Evolutionary conservation across 30 jellyfish, hydroid and myxozoan genomes (phyloP).

Genomic region (Phacellophora camtschatica): DNA sequence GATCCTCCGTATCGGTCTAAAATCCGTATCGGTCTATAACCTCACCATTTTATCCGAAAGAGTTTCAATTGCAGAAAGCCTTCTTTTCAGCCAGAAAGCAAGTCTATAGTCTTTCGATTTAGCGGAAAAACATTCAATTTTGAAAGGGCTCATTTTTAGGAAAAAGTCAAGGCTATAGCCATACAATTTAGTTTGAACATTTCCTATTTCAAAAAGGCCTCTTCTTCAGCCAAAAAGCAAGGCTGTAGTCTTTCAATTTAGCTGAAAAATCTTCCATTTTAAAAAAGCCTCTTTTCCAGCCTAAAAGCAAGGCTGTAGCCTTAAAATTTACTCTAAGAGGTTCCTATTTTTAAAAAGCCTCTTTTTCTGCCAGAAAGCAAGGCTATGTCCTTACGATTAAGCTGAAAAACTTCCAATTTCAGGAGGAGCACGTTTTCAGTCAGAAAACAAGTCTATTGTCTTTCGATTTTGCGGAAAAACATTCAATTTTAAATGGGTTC

Average conservation of each 20-base stretch:
- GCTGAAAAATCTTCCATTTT: background rate
- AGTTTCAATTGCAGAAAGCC: background rate
- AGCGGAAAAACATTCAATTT: background rate
- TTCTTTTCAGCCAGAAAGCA: background rate
- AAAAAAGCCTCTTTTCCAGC: background rate
- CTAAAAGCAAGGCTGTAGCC: too few species aligned
- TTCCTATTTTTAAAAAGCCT: too few species aligned
- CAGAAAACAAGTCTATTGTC: background rate
- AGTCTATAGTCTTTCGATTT: background rate
- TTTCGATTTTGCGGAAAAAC: background rate
- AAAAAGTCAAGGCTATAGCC: background rate
- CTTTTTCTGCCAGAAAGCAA: too few species aligned
- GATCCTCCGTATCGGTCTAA: too few species aligned
- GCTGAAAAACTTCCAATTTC: too few species aligned
- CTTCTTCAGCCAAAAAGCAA: background rate
- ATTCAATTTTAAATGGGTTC: background rate
- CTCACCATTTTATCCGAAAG: background rate
- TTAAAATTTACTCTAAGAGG: too few species aligned
- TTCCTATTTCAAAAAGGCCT: background rate
- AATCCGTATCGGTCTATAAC: too few species aligned
- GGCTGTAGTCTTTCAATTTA: background rate
- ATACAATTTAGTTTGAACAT: background rate
- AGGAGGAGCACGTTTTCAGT: too few species aligned
- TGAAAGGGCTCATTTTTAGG: background rate
- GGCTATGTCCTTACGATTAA: too few species aligned